A percentile compares a stretch with the other conserved stretches of the same genome.
phyloP scores from a whole-genome alignment of 2,888 invertebrate species.

The Ptychoptera albimana region DNA sequence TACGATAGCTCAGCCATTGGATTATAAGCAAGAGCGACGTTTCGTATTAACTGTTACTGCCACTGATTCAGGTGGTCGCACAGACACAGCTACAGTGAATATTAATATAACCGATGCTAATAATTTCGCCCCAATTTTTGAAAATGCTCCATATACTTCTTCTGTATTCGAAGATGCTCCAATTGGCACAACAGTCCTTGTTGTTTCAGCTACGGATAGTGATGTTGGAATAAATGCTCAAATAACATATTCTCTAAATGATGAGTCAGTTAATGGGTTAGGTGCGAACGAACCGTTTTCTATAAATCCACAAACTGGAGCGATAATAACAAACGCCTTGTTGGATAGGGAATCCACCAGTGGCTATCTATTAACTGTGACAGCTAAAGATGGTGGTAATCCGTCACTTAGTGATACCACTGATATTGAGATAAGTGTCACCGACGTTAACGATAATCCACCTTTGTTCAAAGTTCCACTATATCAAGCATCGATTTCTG shows the following conservation, averaged over 20 bases:
- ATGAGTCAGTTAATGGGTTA: constrained; percentile 39
- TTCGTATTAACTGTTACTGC: constrained; percentile 78
- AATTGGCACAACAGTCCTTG: constrained; percentile 78
- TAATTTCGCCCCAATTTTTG: constrained; percentile 83
- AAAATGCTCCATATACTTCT: constrained; percentile 82
- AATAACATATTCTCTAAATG: constrained; percentile 61
- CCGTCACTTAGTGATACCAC: constrained; percentile 87
- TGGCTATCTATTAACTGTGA: constrained; percentile 78
- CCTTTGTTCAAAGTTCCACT: constrained; percentile 71
- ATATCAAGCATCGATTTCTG: constrained; percentile 69
- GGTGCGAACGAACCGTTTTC: constrained; percentile 57
- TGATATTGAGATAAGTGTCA: constrained; percentile 86
- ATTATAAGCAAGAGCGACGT: constrained; percentile 81
- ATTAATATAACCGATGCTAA: constrained; percentile 91
- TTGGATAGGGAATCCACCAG: constrained; percentile 73
- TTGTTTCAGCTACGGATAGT: constrained; percentile 82
- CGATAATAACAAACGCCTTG: constrained; percentile 68
- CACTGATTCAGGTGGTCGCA: constrained; percentile 75
- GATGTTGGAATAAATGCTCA: constrained; percentile 93
- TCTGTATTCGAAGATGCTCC: constrained; percentile 87
- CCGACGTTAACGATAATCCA: constrained; percentile 91
- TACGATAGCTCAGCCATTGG: constrained; percentile 77
- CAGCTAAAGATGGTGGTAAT: constrained; percentile 82
- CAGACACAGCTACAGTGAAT: constrained; percentile 77
- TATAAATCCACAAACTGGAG: constrained; percentile 87